A percentile compares a stretch with the other conserved stretches of the same genome.
Evolutionary conservation across 2,113 vertebrate genomes (phyloP).

Genomic region (Nematolebias whitei): DNA sequence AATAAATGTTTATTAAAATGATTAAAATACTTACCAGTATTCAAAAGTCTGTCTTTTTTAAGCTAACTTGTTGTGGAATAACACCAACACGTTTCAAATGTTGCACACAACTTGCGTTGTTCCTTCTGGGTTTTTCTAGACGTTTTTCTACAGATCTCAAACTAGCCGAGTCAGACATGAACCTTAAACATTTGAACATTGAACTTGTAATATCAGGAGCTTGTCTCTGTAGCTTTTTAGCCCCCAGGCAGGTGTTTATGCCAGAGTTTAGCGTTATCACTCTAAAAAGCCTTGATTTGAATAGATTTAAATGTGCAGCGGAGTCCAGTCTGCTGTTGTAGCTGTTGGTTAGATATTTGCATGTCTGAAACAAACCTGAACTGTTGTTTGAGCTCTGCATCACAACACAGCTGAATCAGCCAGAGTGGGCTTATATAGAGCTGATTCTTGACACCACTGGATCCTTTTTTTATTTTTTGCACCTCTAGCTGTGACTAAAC

Average conservation of each 20-base stretch:
- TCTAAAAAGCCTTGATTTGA: conserved; percentile 50
- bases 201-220: conserved; percentile 6
- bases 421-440: conserved; percentile 27
- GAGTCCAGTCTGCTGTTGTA: conserved; percentile 30
- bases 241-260: conserved; percentile 4
- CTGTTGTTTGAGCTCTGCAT: background rate
- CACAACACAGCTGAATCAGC: conserved; percentile 34
- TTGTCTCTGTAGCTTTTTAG: background rate
- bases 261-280: conserved; percentile 13
- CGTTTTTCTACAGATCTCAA: background rate
- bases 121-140: background rate
- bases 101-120: background rate
- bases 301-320: conserved; percentile 64
- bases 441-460: too few species aligned
- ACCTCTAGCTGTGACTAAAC: background rate
- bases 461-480: background rate
- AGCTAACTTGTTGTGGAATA: background rate
- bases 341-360: conserved; percentile 63
- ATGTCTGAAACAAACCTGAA: conserved; percentile 38
- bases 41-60: background rate
- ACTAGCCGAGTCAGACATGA: background rate
- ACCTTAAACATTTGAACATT: conserved; percentile 26
- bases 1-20: background rate
- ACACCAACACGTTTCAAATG: conserved; percentile 2
- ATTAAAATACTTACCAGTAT: conserved; percentile 8